Conservation (phyloP, 2,888 invertebrate genomes). For the Hypena proboscidalis region DNA sequence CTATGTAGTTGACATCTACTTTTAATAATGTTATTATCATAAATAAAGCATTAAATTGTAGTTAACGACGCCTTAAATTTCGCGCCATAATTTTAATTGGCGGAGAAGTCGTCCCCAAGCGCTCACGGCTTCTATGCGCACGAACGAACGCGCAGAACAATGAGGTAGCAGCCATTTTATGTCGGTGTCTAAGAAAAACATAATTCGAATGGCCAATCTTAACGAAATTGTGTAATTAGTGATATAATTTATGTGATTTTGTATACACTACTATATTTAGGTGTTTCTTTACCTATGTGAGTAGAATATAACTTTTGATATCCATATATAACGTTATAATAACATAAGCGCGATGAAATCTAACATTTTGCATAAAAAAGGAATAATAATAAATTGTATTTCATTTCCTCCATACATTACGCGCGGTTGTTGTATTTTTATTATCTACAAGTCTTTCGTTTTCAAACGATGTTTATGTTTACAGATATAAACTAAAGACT, state of each 20-base stretch:
- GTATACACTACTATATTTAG: conserved; percentile 78
- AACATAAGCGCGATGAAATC: conserved; percentile 74
- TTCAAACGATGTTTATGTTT: conserved; percentile 62
- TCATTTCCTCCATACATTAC: conserved; percentile 62
- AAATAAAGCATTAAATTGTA: conserved; percentile 61
- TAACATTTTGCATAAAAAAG: conserved; percentile 66
- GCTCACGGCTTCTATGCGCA: conserved; percentile 86
- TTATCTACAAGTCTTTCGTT: conserved; percentile 55
- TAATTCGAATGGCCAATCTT: conserved; percentile 86
- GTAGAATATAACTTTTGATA: conserved; percentile 77
- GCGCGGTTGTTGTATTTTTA: conserved; percentile 63
- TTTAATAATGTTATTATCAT: conserved; percentile 50
- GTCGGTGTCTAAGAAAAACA: conserved; percentile 85
- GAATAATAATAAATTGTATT: conserved; percentile 68
- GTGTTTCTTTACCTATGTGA: conserved; percentile 81
- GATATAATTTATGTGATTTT: conserved; percentile 84
- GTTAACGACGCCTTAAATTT: conserved; percentile 81
- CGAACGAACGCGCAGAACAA: conserved; percentile 86
- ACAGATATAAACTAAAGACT: conserved; percentile 55
- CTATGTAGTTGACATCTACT: conserved; percentile 45
- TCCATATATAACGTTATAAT: conserved; percentile 63
- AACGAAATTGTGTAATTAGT: conserved; percentile 85
- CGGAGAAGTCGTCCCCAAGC: conserved; percentile 85
- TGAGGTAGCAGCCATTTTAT: conserved; percentile 86
- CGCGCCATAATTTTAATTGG: conserved; percentile 86